These are phyloP conservation scores for Drosophila sturtevanti DNA, from an alignment of 1,140 invertebrate genomes.

Conservation along the genomic window DNA sequence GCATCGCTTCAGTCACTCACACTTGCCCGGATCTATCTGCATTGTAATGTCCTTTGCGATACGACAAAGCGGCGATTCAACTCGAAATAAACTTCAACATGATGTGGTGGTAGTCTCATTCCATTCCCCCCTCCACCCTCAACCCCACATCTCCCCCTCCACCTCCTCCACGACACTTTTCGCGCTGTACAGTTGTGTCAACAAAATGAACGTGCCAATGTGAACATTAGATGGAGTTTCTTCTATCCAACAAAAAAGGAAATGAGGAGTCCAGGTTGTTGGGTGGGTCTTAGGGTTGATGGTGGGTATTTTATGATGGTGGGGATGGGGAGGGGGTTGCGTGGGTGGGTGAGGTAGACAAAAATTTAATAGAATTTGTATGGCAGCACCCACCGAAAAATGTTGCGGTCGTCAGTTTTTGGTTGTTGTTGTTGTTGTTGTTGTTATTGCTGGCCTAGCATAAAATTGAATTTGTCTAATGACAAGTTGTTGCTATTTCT, in stretches of 20 bases:
- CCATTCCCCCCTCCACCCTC: neutral
- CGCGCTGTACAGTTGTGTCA: conserved; percentile 72
- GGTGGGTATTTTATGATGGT: neutral
- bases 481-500: conserved; percentile 70
- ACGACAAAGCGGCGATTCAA: conserved; percentile 76
- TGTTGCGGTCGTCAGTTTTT: conserved; percentile 66
- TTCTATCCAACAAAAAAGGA: neutral
- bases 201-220: conserved; percentile 78
- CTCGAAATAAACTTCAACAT: conserved; percentile 71
- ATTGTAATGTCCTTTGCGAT: conserved; percentile 79
- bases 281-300: no score
- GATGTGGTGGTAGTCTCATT: conserved; percentile 9
- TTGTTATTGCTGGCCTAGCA: conserved; percentile 47
- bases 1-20: conserved; percentile 50
- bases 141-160: neutral
- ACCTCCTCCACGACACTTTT: neutral
- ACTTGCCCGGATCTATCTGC: conserved; percentile 67
- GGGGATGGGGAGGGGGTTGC: neutral
- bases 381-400: conserved; percentile 71
- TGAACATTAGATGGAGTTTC: conserved; percentile 67
- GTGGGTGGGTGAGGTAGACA: conserved; percentile 2
- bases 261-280: neutral
- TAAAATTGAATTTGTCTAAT: conserved; percentile 80
- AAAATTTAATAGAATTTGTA: conserved; percentile 80
- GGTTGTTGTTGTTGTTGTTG: conserved; percentile 13